Evolutionary conservation across 1,140 invertebrate genomes (phyloP).

Genomic region (Aphelinus atriplicis): DNA sequence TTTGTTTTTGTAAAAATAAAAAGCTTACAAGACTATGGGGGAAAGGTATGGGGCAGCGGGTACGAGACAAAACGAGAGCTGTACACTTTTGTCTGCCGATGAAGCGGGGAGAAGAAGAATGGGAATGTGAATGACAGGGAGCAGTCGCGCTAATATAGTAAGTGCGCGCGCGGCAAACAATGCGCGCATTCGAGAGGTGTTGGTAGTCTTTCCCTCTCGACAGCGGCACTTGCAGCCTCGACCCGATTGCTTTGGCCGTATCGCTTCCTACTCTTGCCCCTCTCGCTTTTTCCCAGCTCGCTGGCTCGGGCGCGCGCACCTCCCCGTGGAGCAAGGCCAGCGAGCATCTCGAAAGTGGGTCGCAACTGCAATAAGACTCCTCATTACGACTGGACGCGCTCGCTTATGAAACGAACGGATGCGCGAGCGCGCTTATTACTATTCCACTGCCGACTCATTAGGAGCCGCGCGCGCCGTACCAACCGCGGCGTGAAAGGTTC

Average conservation of each 20-base stretch:
- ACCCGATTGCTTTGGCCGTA: slow-evolving; percentile 7
- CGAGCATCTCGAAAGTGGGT: slow-evolving; percentile 43
- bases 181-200: no score
- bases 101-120: no score
- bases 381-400: not conserved
- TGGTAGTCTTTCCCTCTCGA: not conserved
- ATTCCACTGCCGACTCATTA: slow-evolving; percentile 1
- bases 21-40: no score
- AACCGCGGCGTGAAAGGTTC: slow-evolving; percentile 1
- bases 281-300: not conserved
- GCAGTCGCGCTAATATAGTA: no score
- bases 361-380: slow-evolving; percentile 2
- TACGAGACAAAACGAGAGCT: no score
- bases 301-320: slow-evolving; percentile 15
- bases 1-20: no score
- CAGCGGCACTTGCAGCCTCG: not conserved
- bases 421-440: slow-evolving; percentile 12
- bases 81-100: no score
- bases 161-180: no score
- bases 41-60: no score
- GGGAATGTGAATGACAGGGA: no score
- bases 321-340: slow-evolving; percentile 43
- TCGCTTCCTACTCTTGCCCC: not conserved
- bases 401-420: slow-evolving; percentile 26
- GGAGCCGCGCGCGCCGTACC: not conserved